phyloP scores from a whole-genome alignment of 2,113 vertebrate genomes.

The Toxotes chatareus region DNA sequence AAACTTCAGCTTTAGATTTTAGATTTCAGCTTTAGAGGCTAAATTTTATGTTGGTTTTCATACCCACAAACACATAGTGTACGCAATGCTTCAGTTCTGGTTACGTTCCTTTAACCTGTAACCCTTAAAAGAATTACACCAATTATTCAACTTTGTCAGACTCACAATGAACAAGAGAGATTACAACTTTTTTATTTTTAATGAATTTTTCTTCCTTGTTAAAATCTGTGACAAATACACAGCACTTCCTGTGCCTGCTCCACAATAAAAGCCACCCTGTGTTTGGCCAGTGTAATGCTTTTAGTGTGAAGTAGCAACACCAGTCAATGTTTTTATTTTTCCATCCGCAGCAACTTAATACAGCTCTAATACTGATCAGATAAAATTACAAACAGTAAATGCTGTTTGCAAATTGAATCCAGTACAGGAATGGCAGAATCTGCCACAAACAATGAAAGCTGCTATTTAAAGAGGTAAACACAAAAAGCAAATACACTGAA shows the following conservation, averaged over 20 bases:
- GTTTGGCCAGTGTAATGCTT: not conserved
- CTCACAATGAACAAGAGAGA: not conserved
- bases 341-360: not conserved
- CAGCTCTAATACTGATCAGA: conserved; percentile 1
- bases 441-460: not conserved
- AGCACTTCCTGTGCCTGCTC: not conserved
- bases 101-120: not conserved
- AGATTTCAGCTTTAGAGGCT: not conserved
- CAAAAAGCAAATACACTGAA: not conserved
- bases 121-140: not conserved
- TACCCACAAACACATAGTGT: not conserved
- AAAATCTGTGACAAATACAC: not conserved
- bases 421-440: not conserved
- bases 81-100: not conserved
- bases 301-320: not conserved
- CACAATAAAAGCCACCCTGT: not conserved
- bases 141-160: not conserved
- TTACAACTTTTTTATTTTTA: not conserved
- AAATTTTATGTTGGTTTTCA: not conserved
- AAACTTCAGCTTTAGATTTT: no score
- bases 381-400: not conserved
- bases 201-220: not conserved
- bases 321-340: not conserved
- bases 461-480: not conserved
- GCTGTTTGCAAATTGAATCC: not conserved